Evolutionary conservation across 2,888 invertebrate genomes (phyloP), one percentile per base, ranked within the genome.

Genomic region (Sphaeridia pumilis): DNA sequence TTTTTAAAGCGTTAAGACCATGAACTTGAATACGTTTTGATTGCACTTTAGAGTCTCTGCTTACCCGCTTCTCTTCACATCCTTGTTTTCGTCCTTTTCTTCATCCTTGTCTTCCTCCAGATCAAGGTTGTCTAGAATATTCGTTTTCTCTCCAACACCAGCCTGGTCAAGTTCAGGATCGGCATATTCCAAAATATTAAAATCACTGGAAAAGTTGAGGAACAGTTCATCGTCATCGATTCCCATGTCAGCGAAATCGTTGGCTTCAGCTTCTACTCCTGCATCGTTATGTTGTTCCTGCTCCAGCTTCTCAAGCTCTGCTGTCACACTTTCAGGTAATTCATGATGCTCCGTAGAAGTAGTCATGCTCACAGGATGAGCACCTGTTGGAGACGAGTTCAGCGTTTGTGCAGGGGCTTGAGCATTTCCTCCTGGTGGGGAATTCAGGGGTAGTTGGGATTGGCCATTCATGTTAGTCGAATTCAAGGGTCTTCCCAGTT

Each of bases 121-220:
- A 69, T 89, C 89, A 48, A 89, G 74, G 54, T 84, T 82, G 69
- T 89, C 88, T 50, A 93, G 77, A 63, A 92, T 85, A 67, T 87
- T 88, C 31, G 87, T 87, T 67, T 84, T 83, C 58, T 81, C 81
- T 1, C 84, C 84, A 54, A 82, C 82, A 58, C 82, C 77, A 64
- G 86, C 77, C 56, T 82, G 81, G 62, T 88, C 89, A 49, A 92
- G 73, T 71, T 92, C 92, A 0, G 93, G 89, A 75, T 94, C 93
- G 0, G 90, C 93, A 70, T 93, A 94, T 71, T 92, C 90, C 59
- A 94, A 73, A 67, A 94, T 90, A 70, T 94, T 93, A 72, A 94
- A 94, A 74, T 92, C 92, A 57, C 87, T 84, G 4, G 89, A 90
- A 76, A 90, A 86, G 73, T 78, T 77, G 25, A 89, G 74, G 38